phyloP scores from a whole-genome alignment of 2,888 invertebrate species.

The Drosophila parthenogenetica region DNA sequence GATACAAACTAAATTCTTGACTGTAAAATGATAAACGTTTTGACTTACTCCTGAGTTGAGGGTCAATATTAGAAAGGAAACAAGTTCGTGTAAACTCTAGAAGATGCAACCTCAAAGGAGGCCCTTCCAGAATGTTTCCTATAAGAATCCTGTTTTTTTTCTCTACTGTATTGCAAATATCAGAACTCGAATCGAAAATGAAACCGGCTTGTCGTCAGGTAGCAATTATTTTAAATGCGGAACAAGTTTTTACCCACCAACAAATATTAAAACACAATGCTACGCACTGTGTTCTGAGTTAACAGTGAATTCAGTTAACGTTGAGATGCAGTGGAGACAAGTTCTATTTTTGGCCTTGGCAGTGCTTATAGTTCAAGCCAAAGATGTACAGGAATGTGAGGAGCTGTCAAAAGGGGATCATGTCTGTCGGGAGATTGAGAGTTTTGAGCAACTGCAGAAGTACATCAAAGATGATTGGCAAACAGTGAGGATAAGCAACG shows the following conservation, averaged over 20 bases:
- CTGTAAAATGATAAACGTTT: too few relatives aligned
- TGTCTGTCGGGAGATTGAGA: constrained; percentile 65
- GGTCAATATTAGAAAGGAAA: too few relatives aligned
- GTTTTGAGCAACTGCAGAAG: constrained; percentile 51
- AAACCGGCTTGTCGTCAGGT: constrained; percentile 54
- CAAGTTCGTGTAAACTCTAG: background rate
- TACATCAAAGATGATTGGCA: constrained; percentile 56
- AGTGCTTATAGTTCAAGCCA: constrained; percentile 17
- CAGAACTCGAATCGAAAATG: background rate
- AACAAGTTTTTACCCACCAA: constrained; percentile 43
- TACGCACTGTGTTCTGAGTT: constrained; percentile 12
- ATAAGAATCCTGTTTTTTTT: background rate
- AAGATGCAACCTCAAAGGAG: background rate
- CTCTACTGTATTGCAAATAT: background rate
- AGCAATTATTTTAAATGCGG: background rate
- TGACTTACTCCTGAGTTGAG: too few relatives aligned
- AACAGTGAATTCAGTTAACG: constrained; percentile 24
- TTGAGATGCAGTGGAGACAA: constrained; percentile 48
- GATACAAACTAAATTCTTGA: too few relatives aligned
- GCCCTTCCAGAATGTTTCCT: background rate
- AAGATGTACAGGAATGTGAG: constrained; percentile 64
- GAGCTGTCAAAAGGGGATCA: constrained; percentile 13
- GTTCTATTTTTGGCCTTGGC: constrained; percentile 36
- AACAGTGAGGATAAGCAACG: constrained; percentile 61
- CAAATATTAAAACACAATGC: constrained; percentile 44